phyloP scores from a whole-genome alignment of 2,888 invertebrate genomes.

The Leptogaster cylindrica region DNA sequence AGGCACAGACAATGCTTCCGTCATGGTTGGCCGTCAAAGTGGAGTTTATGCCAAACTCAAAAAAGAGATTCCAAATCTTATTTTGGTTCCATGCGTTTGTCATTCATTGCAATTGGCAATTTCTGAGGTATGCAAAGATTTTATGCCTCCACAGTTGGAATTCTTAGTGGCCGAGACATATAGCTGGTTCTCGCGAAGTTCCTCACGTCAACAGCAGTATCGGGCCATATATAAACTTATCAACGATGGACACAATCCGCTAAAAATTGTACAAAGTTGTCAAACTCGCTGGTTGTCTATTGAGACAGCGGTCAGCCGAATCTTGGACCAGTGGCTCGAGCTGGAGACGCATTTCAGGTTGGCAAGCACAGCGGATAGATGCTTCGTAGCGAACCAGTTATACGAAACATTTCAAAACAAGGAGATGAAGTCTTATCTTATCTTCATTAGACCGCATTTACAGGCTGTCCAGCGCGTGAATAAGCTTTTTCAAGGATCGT shows the following conservation, averaged over 20 bases:
- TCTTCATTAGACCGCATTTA: background rate
- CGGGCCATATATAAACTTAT: background rate
- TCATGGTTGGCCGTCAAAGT: slow-evolving; percentile 29
- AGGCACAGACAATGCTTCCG: slow-evolving; percentile 31
- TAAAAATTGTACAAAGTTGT: background rate
- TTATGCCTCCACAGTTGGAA: background rate
- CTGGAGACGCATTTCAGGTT: background rate
- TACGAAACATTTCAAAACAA: background rate
- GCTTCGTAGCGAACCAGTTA: background rate
- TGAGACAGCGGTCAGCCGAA: background rate
- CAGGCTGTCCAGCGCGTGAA: slow-evolving; percentile 33
- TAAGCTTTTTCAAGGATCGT: background rate
- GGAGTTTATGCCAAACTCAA: background rate
- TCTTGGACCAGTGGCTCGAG: slow-evolving; percentile 3
- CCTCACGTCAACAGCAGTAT: background rate
- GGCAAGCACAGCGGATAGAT: background rate
- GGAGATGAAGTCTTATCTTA: background rate
- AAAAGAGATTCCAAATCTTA: too few relatives aligned
- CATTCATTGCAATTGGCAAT: slow-evolving; percentile 12
- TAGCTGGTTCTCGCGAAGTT: slow-evolving; percentile 36
- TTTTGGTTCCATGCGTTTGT: slow-evolving; percentile 11
- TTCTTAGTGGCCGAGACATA: background rate
- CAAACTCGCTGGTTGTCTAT: slow-evolving; percentile 14
- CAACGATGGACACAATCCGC: slow-evolving; percentile 1
- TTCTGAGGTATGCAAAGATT: background rate